Conservation (phyloP, 92 coral and sea anemone genomes). For the Actinostola sp. region DNA sequence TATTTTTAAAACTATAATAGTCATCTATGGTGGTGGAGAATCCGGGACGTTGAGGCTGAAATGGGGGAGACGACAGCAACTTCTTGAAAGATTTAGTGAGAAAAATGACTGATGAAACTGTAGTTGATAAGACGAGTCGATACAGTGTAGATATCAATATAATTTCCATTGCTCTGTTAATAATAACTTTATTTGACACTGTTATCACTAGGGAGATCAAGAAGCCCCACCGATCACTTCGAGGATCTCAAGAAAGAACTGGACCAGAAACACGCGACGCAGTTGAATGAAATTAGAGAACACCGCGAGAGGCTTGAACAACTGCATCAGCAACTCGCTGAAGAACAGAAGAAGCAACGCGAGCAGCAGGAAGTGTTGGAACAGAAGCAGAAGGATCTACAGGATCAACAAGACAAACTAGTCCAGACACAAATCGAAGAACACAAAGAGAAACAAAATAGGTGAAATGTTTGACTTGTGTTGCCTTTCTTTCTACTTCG, state of each 20-base stretch:
- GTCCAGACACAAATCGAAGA: conserved; percentile 68
- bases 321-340: conserved; percentile 60
- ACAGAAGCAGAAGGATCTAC: conserved; percentile 59
- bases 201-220: conserved; percentile 33
- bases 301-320: conserved; percentile 58
- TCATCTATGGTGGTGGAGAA: no score
- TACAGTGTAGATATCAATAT: no score
- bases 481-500: no score
- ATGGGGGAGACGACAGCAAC: no score
- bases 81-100: no score
- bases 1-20: no score
- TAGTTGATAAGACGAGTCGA: no score
- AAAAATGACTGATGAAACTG: no score
- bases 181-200: neutral
- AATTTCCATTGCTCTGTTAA: neutral
- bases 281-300: conserved; percentile 60
- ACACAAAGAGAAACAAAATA: conserved; percentile 69
- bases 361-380: conserved; percentile 66
- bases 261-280: conserved; percentile 66
- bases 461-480: no score
- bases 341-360: conserved; percentile 69
- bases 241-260: conserved; percentile 58
- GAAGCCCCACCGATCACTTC: conserved; percentile 30
- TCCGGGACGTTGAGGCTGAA: no score
- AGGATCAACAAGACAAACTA: conserved; percentile 49